Percentiles rank a stretch among this genome's conserved stretches.
phyloP scores from a whole-genome alignment of 92 coral and sea anemone species.

The Phymanthus crucifer region DNA sequence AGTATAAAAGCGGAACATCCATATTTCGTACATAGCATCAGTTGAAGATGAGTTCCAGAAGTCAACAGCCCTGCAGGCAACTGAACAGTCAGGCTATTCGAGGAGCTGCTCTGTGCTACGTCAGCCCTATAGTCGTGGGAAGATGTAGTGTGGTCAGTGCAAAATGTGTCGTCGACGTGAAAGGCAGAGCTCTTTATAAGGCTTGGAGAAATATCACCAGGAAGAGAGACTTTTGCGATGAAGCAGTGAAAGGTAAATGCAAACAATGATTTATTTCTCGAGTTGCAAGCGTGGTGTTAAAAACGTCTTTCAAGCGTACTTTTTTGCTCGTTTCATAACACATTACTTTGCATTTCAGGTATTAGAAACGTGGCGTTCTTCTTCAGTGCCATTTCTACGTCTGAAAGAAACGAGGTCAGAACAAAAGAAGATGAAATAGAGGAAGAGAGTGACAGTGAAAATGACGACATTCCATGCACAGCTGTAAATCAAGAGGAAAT shows the following conservation, averaged over 20 bases:
- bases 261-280: slow-evolving; percentile 3
- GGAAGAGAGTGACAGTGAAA: slow-evolving; percentile 12
- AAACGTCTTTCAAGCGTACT: neutral
- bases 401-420: slow-evolving; percentile 7
- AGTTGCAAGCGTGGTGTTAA: slow-evolving; percentile 2
- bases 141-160: slow-evolving; percentile 36
- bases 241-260: slow-evolving; percentile 29
- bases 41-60: slow-evolving; percentile 17
- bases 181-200: slow-evolving; percentile 9
- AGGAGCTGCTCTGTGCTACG: slow-evolving; percentile 33
- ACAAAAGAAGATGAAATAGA: slow-evolving; percentile 4
- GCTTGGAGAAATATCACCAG: slow-evolving; percentile 24
- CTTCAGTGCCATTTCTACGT: slow-evolving; percentile 40
- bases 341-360: slow-evolving; percentile 18
- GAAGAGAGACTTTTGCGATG: slow-evolving; percentile 36
- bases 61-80: slow-evolving; percentile 26
- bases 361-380: slow-evolving; percentile 37
- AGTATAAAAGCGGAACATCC: too few species aligned
- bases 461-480: slow-evolving; percentile 12
- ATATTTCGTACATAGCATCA: too few species aligned
- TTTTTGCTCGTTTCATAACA: neutral
- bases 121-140: slow-evolving; percentile 29
- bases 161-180: slow-evolving; percentile 13
- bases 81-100: slow-evolving; percentile 30
- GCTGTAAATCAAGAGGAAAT: slow-evolving; percentile 22